Percentiles rank a stretch among this genome's conserved stretches.
phyloP scores from a whole-genome alignment of 23 tunicate genomes.

The Diplosoma virens region DNA sequence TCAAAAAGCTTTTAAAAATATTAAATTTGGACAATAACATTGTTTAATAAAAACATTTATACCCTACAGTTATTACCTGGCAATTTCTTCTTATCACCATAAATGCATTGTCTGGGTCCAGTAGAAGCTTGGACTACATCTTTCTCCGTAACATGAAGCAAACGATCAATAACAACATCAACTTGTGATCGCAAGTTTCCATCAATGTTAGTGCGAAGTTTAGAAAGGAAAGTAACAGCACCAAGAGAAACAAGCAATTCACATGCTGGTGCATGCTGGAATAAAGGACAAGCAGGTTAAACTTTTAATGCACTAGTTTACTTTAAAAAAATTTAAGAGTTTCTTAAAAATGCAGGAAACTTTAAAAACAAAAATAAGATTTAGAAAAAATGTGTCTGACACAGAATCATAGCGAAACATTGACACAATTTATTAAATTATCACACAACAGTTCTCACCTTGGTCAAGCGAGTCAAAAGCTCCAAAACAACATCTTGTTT shows the following conservation, averaged over 20 bases:
- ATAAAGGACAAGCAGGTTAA: no score
- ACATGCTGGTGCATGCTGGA: conserved; percentile 69
- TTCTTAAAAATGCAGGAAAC: no score
- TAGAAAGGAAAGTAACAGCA: conserved; percentile 59
- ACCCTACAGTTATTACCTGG: no score
- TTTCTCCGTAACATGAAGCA: conserved; percentile 60
- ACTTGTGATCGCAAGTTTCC: conserved; percentile 34
- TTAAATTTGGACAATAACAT: no score
- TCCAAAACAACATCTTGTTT: conserved; percentile 57
- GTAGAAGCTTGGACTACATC: conserved; percentile 22
- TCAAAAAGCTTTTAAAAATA: no score
- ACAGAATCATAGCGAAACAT: no score
- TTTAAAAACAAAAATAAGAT: no score
- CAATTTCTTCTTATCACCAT: conserved; percentile 25
- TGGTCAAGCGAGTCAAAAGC: conserved; percentile 54
- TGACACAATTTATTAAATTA: background rate
- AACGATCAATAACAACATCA: conserved; percentile 70
- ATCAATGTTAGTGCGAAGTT: conserved; percentile 57
- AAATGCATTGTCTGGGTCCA: conserved; percentile 42
- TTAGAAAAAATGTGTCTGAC: no score
- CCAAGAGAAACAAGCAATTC: conserved; percentile 86
- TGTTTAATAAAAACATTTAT: no score
- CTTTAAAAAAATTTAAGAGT: no score
- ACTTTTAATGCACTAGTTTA: no score
- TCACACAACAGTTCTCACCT: conserved; percentile 14